Evolutionary conservation across 2,797 vertebrate species (phyloP).

Genomic region (Schizopygopsis malacanthus): DNA sequence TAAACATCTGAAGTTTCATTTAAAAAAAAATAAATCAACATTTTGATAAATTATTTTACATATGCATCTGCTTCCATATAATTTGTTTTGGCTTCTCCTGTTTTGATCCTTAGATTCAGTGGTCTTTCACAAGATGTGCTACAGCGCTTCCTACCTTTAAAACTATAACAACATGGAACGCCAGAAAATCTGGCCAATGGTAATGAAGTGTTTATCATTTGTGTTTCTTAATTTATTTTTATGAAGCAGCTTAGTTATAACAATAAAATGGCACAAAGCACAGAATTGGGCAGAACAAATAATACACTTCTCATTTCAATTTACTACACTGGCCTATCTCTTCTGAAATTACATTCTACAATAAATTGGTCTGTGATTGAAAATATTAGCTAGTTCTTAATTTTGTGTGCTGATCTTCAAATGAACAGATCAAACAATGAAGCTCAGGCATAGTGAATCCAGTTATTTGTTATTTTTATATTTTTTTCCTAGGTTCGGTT

Average conservation of each 20-base stretch:
- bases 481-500: not conserved
- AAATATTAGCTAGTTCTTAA: not conserved
- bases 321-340: not conserved
- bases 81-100: not conserved
- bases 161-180: not conserved
- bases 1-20: no score
- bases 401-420: slow-evolving; percentile 4
- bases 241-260: not conserved
- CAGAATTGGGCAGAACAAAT: not conserved
- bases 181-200: no score
- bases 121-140: not conserved
- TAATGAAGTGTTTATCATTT: no score
- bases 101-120: not conserved
- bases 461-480: not conserved
- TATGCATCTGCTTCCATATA: not conserved
- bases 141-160: not conserved
- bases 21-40: no score
- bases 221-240: not conserved
- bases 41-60: not conserved
- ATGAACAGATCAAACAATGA: slow-evolving; percentile 16
- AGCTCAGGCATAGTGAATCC: not conserved
- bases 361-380: not conserved
- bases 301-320: not conserved
- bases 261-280: not conserved
- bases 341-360: not conserved